Percentiles rank a stretch among this genome's conserved stretches.
Conservation (phyloP, 1,140 invertebrate genomes). For the Apis florea region DNA sequence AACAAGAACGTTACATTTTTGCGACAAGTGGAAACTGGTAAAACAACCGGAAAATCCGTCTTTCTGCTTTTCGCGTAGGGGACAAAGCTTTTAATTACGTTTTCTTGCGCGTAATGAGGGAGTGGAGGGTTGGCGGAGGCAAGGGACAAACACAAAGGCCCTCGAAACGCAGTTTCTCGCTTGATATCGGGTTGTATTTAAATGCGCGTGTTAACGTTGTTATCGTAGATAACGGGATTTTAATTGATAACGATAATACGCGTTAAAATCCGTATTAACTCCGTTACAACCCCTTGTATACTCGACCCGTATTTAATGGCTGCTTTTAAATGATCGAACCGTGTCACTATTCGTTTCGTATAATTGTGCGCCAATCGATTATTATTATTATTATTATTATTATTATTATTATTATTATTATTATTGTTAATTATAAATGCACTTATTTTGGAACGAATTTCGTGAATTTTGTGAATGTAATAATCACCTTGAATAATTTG, state of each 20-base stretch:
- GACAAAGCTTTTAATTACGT: constrained; percentile 32
- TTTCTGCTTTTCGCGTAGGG: background rate
- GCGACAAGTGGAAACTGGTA: background rate
- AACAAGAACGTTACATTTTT: background rate
- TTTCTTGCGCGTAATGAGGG: constrained; percentile 10
- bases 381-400: constrained; percentile 11
- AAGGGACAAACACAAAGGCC: constrained; percentile 11
- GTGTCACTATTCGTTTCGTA: background rate
- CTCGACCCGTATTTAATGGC: constrained; percentile 15
- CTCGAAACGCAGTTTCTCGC: background rate
- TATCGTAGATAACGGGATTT: constrained; percentile 33
- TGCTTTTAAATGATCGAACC: constrained; percentile 26
- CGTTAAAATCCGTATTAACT: constrained; percentile 44
- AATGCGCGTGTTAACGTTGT: constrained; percentile 26
- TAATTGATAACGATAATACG: constrained; percentile 46
- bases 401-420: constrained; percentile 5
- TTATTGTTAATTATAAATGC: background rate
- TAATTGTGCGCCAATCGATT: background rate
- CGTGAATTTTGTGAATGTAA: too few species aligned
- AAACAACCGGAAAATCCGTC: background rate
- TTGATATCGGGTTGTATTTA: constrained; percentile 31
- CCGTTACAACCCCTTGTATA: constrained; percentile 17
- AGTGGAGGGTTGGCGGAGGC: background rate
- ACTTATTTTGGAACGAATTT: too few species aligned
- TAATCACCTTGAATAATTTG: too few species aligned